These are phyloP conservation scores for Molorchus minor DNA, from an alignment of 2,888 invertebrate species.

Conservation along the genomic window DNA sequence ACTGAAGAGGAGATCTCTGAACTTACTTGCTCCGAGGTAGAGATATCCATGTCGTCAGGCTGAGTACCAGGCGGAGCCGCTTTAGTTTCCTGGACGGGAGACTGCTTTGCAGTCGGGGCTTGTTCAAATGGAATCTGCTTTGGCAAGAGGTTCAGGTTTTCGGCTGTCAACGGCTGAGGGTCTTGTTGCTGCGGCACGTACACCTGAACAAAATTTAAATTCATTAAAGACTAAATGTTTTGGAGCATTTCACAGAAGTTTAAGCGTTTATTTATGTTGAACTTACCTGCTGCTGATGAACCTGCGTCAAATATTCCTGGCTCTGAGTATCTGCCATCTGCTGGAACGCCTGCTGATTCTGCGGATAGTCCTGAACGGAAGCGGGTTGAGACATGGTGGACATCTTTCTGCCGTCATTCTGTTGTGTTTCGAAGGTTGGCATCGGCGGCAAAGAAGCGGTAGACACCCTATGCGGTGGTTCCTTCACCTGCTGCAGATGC, in stretches of 20 bases:
- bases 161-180: constrained; percentile 26
- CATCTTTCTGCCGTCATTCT: constrained; percentile 52
- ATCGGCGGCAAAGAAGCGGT: constrained; percentile 57
- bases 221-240: neutral
- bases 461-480: constrained; percentile 45
- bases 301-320: constrained; percentile 40
- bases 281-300: constrained; percentile 32
- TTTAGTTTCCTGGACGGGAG: constrained; percentile 17
- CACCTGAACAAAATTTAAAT: constrained; percentile 16
- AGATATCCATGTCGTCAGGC: constrained; percentile 37
- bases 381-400: constrained; percentile 57
- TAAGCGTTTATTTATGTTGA: neutral
- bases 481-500: constrained; percentile 46
- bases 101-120: constrained; percentile 29
- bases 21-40: constrained; percentile 57
- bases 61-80: constrained; percentile 1
- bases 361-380: constrained; percentile 50
- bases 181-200: constrained; percentile 26
- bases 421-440: constrained; percentile 50
- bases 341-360: constrained; percentile 41
- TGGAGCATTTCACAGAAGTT: neutral
- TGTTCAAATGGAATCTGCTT: constrained; percentile 33
- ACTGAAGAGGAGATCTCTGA: constrained; percentile 55
- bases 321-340: constrained; percentile 42
- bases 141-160: constrained; percentile 25